Conservation (phyloP, 2,113 vertebrate species). For the Lophochroa leadbeateri region DNA sequence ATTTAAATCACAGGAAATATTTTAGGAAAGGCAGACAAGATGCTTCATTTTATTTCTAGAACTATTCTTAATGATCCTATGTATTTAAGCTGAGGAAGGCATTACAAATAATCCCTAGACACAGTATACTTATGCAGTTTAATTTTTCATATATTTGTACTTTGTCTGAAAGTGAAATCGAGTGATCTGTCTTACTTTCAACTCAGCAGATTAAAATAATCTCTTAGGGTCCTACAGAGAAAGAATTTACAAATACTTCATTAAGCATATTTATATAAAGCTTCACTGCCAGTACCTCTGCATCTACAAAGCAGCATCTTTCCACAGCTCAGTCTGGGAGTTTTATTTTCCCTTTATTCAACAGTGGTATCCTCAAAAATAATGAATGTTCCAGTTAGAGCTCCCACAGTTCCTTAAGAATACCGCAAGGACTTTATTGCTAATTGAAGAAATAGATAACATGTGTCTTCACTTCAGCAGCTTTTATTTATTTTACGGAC, state of each 20-base stretch:
- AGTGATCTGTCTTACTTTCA: slow-evolving; percentile 31
- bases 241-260: slow-evolving; percentile 53
- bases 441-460: slow-evolving; percentile 72
- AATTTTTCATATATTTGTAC: slow-evolving; percentile 28
- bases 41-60: not conserved
- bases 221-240: slow-evolving; percentile 30
- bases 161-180: slow-evolving; percentile 37
- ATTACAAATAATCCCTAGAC: slow-evolving; percentile 48
- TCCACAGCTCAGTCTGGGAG: not conserved
- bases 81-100: slow-evolving; percentile 1
- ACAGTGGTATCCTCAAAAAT: not conserved
- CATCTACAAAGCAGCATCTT: slow-evolving; percentile 7
- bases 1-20: not conserved
- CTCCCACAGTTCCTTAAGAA: slow-evolving; percentile 47
- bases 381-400: slow-evolving; percentile 38
- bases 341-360: slow-evolving; percentile 24
- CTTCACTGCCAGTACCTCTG: slow-evolving; percentile 4
- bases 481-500: slow-evolving; percentile 58
- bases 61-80: slow-evolving; percentile 11
- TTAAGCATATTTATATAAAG: slow-evolving; percentile 51
- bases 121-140: slow-evolving; percentile 1
- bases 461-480: slow-evolving; percentile 44
- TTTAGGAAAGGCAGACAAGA: not conserved
- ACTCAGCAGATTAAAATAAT: slow-evolving; percentile 61
- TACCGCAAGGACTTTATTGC: slow-evolving; percentile 17